These are phyloP conservation scores for Pomatostomus ruficeps DNA, from an alignment of 2,113 vertebrate genomes.

Conservation along the genomic window DNA sequence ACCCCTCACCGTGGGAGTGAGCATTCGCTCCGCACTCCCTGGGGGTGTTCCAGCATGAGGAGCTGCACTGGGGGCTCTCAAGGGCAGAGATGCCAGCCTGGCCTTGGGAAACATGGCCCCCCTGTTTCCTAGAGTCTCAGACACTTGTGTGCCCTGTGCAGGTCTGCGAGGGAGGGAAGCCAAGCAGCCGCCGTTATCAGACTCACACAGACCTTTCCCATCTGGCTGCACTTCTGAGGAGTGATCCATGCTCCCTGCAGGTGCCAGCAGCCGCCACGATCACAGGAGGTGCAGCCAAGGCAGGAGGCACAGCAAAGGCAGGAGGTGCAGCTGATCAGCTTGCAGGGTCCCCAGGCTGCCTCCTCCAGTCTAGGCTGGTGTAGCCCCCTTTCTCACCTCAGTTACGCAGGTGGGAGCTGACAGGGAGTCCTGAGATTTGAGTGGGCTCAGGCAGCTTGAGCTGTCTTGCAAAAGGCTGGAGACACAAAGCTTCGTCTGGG, in stretches of 20 bases:
- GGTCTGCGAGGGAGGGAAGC: not conserved
- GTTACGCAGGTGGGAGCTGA: not conserved
- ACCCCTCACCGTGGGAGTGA: fast-evolving
- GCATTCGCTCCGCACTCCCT: not conserved
- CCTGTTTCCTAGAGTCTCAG: not conserved
- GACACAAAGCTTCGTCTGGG: not conserved
- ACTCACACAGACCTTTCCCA: not conserved
- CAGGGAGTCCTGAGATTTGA: not conserved
- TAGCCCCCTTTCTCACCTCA: not conserved
- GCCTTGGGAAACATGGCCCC: fast-evolving
- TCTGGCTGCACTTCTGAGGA: conserved; percentile 20
- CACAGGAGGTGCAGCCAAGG: not conserved
- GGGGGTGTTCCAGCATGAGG: not conserved
- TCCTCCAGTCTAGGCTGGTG: not conserved
- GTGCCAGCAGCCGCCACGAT: not conserved
- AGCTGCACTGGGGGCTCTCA: not conserved
- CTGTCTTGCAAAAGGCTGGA: not conserved
- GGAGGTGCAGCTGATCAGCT: not conserved
- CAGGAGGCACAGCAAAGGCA: not conserved
- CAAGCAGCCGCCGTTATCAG: not conserved
- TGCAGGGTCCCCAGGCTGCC: not conserved
- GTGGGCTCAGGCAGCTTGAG: not conserved
- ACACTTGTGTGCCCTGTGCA: not conserved
- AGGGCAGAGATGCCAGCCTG: not conserved
- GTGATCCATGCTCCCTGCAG: not conserved